Evolutionary conservation across 2,113 vertebrate genomes (phyloP), one percentile per base, ranked within the genome.

Genomic region (Clinocottus analis): DNA sequence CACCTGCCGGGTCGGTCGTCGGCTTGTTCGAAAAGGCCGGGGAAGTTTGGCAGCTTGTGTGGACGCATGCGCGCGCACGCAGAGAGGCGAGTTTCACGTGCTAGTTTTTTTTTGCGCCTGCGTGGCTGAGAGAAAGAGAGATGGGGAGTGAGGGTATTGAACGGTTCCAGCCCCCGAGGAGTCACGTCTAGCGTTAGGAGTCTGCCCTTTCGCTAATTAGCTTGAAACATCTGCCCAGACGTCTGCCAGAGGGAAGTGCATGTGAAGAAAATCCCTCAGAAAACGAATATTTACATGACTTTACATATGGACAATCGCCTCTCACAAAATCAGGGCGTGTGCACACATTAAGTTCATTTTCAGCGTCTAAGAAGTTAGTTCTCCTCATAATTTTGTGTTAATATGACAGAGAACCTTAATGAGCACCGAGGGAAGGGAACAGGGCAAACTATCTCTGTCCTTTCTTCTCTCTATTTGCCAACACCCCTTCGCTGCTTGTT

Each of bases 121-220:
- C 41, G 29, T 49, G 60, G 23, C 9, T 16, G 47, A 29, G 27
- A 1, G n/a, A 13, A 16, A 39, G 13, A 17, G 31, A 5, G 27
- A 8, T 29, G n/a, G 25, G 5, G 33, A 73, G 68, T 17, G 35
- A 47, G 51, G 59, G 65, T 78, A 89, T 82, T 72, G 80, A 92
- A 85, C 53, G 51, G 41, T 67, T 85, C 43, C 16, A 79, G 27
- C 62, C 88, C 75, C 82, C 4, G 14, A 86, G 78, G 85, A 88
- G 83, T 79, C 79, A 77, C 66, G 61, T 80, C 83, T 85, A 68
- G 68, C 85, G 90, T 85, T 83, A 86, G 66, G 84, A 87, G 85
- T 80, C 79, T 91, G 86, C 79, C 89, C 87, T 91, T 91, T 90
- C 77, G 2, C 86, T 91, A 93, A 92, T 93, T 90, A 90, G 79